phyloP scores from a whole-genome alignment of 2,888 invertebrate species.

The Thelaira solivaga region DNA sequence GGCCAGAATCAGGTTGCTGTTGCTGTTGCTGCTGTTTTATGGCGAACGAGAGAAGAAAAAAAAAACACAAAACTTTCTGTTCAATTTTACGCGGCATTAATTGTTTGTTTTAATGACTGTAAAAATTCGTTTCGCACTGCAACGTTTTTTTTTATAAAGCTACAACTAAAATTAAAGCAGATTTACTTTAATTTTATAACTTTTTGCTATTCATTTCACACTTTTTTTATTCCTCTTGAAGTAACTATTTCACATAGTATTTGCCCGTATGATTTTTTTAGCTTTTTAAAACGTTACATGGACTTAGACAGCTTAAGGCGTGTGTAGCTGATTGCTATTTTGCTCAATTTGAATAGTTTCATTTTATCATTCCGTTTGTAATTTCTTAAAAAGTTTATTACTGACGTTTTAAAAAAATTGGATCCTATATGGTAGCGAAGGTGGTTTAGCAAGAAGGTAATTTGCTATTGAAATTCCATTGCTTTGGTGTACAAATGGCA shows the following conservation, averaged over 20 bases:
- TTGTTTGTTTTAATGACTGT: slow-evolving; percentile 47
- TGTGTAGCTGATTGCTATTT: too few relatives aligned
- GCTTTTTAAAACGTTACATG: background rate
- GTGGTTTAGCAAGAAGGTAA: too few relatives aligned
- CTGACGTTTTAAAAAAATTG: too few relatives aligned
- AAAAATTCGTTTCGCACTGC: slow-evolving; percentile 27
- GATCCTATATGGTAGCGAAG: too few relatives aligned
- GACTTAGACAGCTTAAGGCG: too few relatives aligned
- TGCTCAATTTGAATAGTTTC: too few relatives aligned
- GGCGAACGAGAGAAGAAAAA: background rate
- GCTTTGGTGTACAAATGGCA: too few relatives aligned
- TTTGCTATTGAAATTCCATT: too few relatives aligned
- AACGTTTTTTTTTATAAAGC: background rate
- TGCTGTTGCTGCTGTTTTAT: background rate
- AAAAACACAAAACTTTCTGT: background rate
- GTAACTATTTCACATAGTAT: background rate
- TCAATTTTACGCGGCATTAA: slow-evolving; percentile 45
- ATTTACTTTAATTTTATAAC: slow-evolving; percentile 11
- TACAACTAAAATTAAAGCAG: slow-evolving; percentile 1
- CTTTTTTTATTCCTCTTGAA: background rate
- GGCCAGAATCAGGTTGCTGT: slow-evolving; percentile 1
- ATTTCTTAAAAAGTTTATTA: too few relatives aligned
- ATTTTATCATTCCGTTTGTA: too few relatives aligned
- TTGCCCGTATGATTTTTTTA: background rate
- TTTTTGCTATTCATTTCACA: background rate